phyloP scores from a whole-genome alignment of 2,113 vertebrate species.

The Rhabdornis inornatus region DNA sequence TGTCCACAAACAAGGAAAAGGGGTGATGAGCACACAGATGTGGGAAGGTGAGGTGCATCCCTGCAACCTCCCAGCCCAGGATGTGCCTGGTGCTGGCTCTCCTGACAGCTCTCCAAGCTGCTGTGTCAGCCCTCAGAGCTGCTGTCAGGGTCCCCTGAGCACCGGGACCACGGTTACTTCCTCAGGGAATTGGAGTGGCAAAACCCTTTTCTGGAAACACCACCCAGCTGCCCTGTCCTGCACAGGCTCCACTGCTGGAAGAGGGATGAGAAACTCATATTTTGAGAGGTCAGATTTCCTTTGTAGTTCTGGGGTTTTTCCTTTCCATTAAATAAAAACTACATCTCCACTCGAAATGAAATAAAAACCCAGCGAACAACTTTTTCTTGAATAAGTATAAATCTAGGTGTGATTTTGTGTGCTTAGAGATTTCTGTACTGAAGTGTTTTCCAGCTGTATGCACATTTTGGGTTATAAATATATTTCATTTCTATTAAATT shows the following conservation, averaged over 20 bases:
- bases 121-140: neutral
- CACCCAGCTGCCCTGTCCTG: accelerated
- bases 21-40: neutral
- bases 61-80: accelerated
- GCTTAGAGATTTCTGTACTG: neutral
- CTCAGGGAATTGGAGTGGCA: neutral
- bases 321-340: neutral
- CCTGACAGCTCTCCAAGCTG: neutral
- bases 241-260: neutral
- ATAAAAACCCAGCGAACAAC: neutral
- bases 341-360: neutral
- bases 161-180: accelerated
- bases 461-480: neutral
- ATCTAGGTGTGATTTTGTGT: neutral
- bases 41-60: neutral
- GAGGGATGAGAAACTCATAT: neutral
- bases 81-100: accelerated
- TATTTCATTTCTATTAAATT: neutral
- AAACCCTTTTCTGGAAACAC: neutral
- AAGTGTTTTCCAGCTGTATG: neutral
- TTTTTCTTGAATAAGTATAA: neutral
- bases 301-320: accelerated
- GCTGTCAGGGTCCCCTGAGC: neutral
- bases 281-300: neutral
- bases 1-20: neutral